Conservation (phyloP, 2,113 vertebrate species). For the Struthidea cinerea region DNA sequence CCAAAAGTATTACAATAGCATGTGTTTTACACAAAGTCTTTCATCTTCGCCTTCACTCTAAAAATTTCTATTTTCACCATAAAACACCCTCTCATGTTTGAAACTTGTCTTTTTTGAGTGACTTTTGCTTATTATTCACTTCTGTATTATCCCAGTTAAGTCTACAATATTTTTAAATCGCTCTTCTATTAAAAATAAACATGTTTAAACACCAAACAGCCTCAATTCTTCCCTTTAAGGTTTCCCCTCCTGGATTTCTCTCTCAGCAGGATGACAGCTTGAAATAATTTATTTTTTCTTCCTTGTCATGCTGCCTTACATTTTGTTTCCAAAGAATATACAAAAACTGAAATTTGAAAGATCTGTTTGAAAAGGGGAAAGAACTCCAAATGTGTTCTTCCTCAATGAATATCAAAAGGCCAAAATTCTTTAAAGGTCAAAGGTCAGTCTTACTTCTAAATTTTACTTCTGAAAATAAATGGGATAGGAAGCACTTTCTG, state of each 20-base stretch:
- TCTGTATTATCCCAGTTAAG: slow-evolving; percentile 62
- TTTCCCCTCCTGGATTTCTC: slow-evolving; percentile 54
- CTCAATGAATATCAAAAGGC: background rate
- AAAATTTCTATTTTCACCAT: slow-evolving; percentile 58
- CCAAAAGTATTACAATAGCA: slow-evolving; percentile 57
- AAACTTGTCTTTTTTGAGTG: slow-evolving; percentile 68
- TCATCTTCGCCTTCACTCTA: slow-evolving; percentile 55
- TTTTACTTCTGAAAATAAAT: background rate
- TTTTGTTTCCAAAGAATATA: slow-evolving; percentile 5
- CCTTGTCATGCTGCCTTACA: slow-evolving; percentile 30
- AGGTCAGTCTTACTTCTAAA: background rate
- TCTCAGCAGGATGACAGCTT: slow-evolving; percentile 59
- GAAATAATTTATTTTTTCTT: slow-evolving; percentile 46
- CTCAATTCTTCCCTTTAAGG: slow-evolving; percentile 48
- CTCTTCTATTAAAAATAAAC: slow-evolving; percentile 67
- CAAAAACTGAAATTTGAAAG: slow-evolving; percentile 19
- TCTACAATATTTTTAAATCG: slow-evolving; percentile 67
- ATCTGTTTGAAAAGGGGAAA: background rate
- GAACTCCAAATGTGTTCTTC: background rate
- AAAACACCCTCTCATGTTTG: slow-evolving; percentile 61
- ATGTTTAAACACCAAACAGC: slow-evolving; percentile 60
- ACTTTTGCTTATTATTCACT: slow-evolving; percentile 54
- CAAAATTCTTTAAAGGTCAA: background rate
- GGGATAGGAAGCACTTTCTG: background rate
- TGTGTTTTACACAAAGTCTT: slow-evolving; percentile 60